Percentiles rank a stretch among this genome's conserved stretches.
These are phyloP conservation scores for Artemisiospiza belli DNA, from an alignment of 2,113 vertebrate species.

Conservation along the genomic window DNA sequence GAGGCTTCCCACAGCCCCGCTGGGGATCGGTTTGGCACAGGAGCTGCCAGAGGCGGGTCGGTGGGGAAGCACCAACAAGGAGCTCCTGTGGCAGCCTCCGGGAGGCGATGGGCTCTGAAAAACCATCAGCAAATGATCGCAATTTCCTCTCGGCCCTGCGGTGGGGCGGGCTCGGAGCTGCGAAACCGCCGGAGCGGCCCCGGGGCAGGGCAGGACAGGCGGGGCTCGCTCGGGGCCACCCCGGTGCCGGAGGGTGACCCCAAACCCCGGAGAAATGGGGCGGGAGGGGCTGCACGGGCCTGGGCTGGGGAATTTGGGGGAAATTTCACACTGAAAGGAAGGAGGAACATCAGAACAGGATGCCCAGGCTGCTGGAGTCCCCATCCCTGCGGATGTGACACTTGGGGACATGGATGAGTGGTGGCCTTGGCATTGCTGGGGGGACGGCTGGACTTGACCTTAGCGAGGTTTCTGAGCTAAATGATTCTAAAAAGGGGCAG, in stretches of 20 bases:
- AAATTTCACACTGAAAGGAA: not conserved
- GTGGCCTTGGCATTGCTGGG: not conserved
- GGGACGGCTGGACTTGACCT: not conserved
- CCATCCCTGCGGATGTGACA: not conserved
- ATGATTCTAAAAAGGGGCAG: not conserved
- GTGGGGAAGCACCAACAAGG: not conserved
- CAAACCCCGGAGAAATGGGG: not conserved
- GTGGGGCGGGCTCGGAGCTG: not conserved
- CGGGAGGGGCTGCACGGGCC: not conserved
- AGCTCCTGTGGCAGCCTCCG: not conserved
- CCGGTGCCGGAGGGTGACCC: not conserved
- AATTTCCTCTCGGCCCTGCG: not conserved
- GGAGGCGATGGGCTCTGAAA: not conserved
- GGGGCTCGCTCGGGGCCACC: not conserved
- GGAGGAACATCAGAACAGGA: not conserved
- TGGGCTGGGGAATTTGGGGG: not conserved
- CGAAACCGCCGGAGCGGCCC: not conserved
- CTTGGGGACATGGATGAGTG: not conserved
- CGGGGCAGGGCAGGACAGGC: no score
- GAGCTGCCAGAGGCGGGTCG: not conserved
- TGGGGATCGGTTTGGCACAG: not conserved
- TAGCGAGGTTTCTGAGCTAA: rapidly evolving
- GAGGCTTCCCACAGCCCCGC: not conserved
- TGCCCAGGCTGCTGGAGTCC: not conserved
- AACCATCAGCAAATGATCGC: slow-evolving; percentile 21